Evolutionary conservation across 2,113 vertebrate species (phyloP).

Genomic region (Esox niger): DNA sequence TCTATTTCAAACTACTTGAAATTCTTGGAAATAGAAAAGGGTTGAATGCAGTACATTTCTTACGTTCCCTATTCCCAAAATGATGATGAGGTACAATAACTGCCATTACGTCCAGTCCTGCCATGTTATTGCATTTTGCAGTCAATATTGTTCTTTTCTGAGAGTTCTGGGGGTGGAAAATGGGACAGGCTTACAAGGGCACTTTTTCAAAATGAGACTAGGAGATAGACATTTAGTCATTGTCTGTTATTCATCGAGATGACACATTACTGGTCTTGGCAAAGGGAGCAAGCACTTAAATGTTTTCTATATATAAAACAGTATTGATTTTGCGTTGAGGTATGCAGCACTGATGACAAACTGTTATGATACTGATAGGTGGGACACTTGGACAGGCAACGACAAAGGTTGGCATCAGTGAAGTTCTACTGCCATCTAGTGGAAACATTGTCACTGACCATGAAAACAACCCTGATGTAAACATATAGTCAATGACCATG

Average conservation of each 20-base stretch:
- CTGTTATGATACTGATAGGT: slow-evolving; percentile 27
- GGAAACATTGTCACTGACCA: slow-evolving; percentile 8
- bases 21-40: too few species aligned
- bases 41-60: neutral
- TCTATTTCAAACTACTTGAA: too few species aligned
- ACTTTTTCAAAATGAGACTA: slow-evolving; percentile 58
- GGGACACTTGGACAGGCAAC: neutral
- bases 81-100: too few species aligned
- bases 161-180: slow-evolving; percentile 16
- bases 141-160: slow-evolving; percentile 36
- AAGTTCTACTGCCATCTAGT: slow-evolving; percentile 50
- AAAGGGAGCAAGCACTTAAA: slow-evolving; percentile 17
- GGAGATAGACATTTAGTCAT: slow-evolving; percentile 56
- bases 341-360: slow-evolving; percentile 46
- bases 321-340: slow-evolving; percentile 42
- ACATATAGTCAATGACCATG: too few species aligned
- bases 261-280: slow-evolving; percentile 41
- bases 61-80: neutral
- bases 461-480: neutral
- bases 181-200: slow-evolving; percentile 16
- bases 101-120: too few species aligned
- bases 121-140: slow-evolving; percentile 40
- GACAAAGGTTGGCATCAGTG: slow-evolving; percentile 19
- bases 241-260: slow-evolving; percentile 42
- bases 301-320: slow-evolving; percentile 37